These are phyloP conservation scores for Tetranychus cinnabarinus DNA, from an alignment of 1,140 invertebrate genomes.

Conservation along the genomic window DNA sequence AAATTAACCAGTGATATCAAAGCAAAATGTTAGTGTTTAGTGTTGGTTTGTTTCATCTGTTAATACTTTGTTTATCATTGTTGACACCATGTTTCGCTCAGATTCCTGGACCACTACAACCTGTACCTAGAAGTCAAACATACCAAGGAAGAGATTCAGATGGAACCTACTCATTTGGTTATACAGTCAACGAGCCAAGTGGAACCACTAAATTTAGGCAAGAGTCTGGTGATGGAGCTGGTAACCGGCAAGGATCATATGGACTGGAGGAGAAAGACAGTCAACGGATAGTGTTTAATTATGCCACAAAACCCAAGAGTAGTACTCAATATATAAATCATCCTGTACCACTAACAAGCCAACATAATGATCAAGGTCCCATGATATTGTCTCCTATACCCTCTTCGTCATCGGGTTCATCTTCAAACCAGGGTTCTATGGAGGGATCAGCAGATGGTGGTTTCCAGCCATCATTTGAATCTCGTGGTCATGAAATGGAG, in stretches of 20 bases:
- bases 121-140: neutral
- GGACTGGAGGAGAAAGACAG: conserved; percentile 12
- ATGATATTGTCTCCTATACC: too few species aligned
- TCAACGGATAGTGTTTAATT: neutral
- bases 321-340: neutral
- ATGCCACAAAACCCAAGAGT: neutral
- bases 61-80: too few species aligned
- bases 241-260: conserved; percentile 13
- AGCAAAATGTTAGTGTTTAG: too few species aligned
- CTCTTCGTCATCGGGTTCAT: too few species aligned
- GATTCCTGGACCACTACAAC: neutral
- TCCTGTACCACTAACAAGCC: neutral
- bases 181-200: conserved; percentile 9
- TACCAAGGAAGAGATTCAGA: neutral
- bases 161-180: conserved; percentile 12
- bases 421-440: too few species aligned
- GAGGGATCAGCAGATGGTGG: too few species aligned
- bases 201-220: conserved; percentile 9
- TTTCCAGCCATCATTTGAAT: too few species aligned
- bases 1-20: too few species aligned
- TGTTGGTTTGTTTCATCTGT: too few species aligned
- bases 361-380: too few species aligned
- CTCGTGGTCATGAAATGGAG: too few species aligned
- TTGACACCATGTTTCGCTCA: too few species aligned
- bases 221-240: conserved; percentile 5